A percentile compares a stretch with the other conserved stretches of the same genome.
Evolutionary conservation across 2,888 invertebrate species (phyloP).

Genomic region (Athrips mouffetella): DNA sequence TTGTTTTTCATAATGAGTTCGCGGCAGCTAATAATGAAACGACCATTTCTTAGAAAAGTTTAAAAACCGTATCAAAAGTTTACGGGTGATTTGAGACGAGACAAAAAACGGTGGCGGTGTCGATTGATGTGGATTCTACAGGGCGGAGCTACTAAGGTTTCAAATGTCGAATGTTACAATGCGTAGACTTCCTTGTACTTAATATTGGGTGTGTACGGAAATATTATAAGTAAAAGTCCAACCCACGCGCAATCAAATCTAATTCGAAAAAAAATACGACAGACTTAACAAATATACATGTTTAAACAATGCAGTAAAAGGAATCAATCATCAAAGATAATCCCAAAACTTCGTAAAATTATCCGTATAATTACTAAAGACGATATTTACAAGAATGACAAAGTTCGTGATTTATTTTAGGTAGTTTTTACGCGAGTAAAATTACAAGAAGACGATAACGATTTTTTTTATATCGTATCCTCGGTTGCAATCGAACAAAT

Average conservation of each 20-base stretch:
- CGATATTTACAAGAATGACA: too few relatives aligned
- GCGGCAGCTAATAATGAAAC: slow-evolving; percentile 6
- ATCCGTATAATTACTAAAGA: too few relatives aligned
- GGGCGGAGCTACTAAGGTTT: slow-evolving; percentile 22
- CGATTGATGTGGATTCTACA: slow-evolving; percentile 38
- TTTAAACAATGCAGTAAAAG: too few relatives aligned
- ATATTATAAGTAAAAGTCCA: not conserved
- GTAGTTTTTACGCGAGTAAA: too few relatives aligned
- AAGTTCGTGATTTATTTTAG: too few relatives aligned
- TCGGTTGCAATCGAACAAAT: not conserved
- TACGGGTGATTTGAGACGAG: slow-evolving; percentile 51
- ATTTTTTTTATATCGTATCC: too few relatives aligned
- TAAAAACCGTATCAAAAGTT: slow-evolving; percentile 44
- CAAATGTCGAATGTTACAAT: slow-evolving; percentile 1
- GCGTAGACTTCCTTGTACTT: not conserved
- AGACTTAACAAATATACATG: too few relatives aligned
- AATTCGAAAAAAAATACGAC: not conserved
- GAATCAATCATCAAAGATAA: too few relatives aligned
- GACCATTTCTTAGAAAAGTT: slow-evolving; percentile 23
- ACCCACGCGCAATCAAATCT: not conserved
- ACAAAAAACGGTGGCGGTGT: slow-evolving; percentile 41
- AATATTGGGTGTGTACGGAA: not conserved
- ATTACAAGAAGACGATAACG: too few relatives aligned
- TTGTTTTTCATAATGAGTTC: not conserved
- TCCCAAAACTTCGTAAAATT: too few relatives aligned